Conservation (phyloP, 2,113 vertebrate species). For the Ophiodon elongatus region DNA sequence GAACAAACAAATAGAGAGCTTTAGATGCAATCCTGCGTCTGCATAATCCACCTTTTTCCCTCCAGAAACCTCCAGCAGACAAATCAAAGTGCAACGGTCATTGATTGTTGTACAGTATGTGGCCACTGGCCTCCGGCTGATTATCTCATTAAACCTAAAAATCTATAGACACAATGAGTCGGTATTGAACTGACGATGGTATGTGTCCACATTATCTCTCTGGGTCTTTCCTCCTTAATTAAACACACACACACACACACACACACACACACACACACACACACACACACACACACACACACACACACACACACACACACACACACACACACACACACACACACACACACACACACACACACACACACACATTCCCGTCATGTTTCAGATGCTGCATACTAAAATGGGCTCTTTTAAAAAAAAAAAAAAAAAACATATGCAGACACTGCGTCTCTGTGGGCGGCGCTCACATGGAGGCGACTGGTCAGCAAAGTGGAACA, state of each 20-base stretch:
- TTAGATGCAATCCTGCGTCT: constrained; percentile 17
- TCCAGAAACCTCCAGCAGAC: background rate
- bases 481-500: constrained; percentile 64
- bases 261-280: constrained; percentile 38
- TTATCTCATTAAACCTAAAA: constrained; percentile 66
- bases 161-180: constrained; percentile 61
- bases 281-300: constrained; percentile 38
- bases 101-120: constrained; percentile 54
- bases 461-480: constrained; percentile 52
- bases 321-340: constrained; percentile 22
- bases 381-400: constrained; percentile 63
- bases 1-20: constrained; percentile 1
- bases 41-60: constrained; percentile 5
- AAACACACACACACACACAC: constrained; percentile 33
- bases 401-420: constrained; percentile 28
- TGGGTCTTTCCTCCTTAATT: constrained; percentile 38
- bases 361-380: constrained; percentile 63
- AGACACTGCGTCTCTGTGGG: constrained; percentile 65
- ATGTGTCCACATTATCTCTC: constrained; percentile 32
- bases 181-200: constrained; percentile 46
- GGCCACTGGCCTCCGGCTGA: constrained; percentile 52
- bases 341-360: constrained; percentile 17
- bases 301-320: constrained; percentile 48
- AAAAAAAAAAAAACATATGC: constrained; percentile 33
- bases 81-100: constrained; percentile 38